Evolutionary conservation across 2,797 vertebrate genomes (phyloP).

Genomic region (Bucorvus abyssinicus): DNA sequence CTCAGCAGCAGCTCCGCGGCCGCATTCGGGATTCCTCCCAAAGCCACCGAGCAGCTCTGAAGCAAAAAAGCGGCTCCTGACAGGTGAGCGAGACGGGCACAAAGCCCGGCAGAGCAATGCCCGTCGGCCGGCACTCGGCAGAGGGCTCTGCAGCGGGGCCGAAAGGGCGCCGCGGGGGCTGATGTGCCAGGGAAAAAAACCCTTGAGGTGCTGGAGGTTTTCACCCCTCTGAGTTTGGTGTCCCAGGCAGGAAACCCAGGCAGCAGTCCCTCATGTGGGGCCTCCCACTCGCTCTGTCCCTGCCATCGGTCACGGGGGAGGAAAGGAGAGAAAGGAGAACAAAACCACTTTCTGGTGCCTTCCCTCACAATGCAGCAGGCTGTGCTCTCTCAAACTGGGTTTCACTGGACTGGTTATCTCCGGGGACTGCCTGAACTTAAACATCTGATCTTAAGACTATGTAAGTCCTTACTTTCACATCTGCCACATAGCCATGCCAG

Average conservation of each 20-base stretch:
- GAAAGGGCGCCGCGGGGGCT: rapidly evolving
- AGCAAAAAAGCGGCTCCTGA: not conserved
- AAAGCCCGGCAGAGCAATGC: not conserved
- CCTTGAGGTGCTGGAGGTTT: not conserved
- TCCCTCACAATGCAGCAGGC: rapidly evolving
- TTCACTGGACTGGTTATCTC: not conserved
- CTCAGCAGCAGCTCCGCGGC: not conserved
- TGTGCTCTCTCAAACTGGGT: not conserved
- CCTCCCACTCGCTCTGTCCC: rapidly evolving
- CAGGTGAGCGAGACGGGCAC: rapidly evolving
- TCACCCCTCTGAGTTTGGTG: not conserved
- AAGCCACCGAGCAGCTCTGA: not conserved
- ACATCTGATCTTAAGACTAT: not conserved
- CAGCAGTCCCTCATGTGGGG: rapidly evolving
- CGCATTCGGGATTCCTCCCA: not conserved
- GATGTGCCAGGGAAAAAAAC: rapidly evolving
- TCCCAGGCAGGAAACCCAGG: not conserved
- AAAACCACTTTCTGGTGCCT: not conserved
- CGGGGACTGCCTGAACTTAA: not conserved
- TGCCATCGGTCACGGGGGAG: rapidly evolving
- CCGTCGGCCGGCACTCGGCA: not conserved
- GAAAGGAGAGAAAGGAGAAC: not conserved
- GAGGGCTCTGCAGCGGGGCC: not conserved
- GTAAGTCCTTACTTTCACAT: not conserved
- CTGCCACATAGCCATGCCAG: not conserved